A percentile compares a stretch with the other conserved stretches of the same genome.
Evolutionary conservation across 2,113 vertebrate species (phyloP).

Genomic region (Delphinapterus leucas): DNA sequence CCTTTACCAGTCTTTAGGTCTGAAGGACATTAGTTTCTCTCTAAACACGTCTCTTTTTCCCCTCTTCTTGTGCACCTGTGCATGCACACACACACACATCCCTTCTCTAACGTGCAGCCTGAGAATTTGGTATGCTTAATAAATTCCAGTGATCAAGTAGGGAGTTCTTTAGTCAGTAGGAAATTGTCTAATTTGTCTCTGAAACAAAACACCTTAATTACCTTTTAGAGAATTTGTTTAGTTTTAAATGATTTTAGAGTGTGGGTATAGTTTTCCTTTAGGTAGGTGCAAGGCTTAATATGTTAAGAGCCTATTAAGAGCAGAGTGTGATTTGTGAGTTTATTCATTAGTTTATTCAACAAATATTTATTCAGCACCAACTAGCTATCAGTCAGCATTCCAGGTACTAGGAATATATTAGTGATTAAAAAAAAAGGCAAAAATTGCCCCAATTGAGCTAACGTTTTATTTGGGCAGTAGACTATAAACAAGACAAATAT

Average conservation of each 20-base stretch:
- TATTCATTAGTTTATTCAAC: not conserved
- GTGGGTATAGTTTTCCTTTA: not conserved
- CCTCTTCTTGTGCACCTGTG: not conserved
- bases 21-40: not conserved
- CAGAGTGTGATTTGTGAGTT: not conserved
- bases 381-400: not conserved
- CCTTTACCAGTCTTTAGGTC: not conserved
- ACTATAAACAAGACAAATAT: not conserved
- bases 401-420: not conserved
- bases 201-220: not conserved
- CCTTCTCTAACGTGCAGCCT: not conserved
- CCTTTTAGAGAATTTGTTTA: not conserved
- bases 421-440: not conserved
- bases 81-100: not conserved
- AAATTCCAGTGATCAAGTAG: not conserved
- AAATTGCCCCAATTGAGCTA: not conserved
- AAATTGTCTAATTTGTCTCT: slow-evolving; percentile 37
- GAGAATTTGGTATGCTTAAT: slow-evolving; percentile 4
- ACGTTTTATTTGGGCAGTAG: not conserved
- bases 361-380: not conserved
- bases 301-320: not conserved
- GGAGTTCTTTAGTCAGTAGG: not conserved
- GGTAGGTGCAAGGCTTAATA: not conserved
- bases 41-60: not conserved
- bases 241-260: slow-evolving; percentile 36